Base-by-base conservation (phyloP, 2,797 vertebrate genomes). In the Spondyliosoma cantharus region DNA sequence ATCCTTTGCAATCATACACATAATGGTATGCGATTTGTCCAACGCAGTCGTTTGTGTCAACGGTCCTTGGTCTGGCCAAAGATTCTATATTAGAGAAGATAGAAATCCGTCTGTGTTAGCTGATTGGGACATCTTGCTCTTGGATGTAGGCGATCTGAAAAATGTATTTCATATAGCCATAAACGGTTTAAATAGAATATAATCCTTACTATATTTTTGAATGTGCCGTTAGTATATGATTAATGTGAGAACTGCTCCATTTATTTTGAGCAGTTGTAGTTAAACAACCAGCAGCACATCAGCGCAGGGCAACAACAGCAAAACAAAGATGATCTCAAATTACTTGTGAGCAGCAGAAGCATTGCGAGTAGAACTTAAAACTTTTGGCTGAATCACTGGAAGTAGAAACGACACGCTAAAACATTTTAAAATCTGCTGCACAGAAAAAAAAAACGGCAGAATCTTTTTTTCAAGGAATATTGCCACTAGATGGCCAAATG, bases 1-100 rank as follows among this genome's bases (percentile, higher is more conserved):
- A 5, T 49, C 0, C n/a, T 6, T 67, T 14, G 4, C 16, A 15
- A 16, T 6, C 22, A 3, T 13, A 9, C 0, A 16, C 0, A 2
- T 7, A 20, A 16, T 16, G 5, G 13, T 3, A 2, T 42, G 7
- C 0, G 8, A 32, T 56, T 64, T 25, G 14, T 64, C 4, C 49
- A 63, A 58, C 16, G 14, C 11, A 12, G 45, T 74, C 20, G 52
- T 49, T 71, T 42, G 45, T 49, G 25, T 78, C 80, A 86, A 52
- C 77, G 50, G 25, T 57, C 57, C 57, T 54, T 15, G 5, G 27
- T 19, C 22, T 27, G 1, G 17, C 0, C 88, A 83, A 89, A 92
- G 87, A 90, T 78, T 20, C 20, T 52, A 14, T 29, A 54, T 29
- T 11, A 6, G 4, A 15, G 4, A 80, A 92, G 85, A 92, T 79